Evolutionary conservation across 92 coral and sea anemone genomes (phyloP), one percentile per base, ranked within the genome.

Genomic region (Umimayanthus chanpuru): DNA sequence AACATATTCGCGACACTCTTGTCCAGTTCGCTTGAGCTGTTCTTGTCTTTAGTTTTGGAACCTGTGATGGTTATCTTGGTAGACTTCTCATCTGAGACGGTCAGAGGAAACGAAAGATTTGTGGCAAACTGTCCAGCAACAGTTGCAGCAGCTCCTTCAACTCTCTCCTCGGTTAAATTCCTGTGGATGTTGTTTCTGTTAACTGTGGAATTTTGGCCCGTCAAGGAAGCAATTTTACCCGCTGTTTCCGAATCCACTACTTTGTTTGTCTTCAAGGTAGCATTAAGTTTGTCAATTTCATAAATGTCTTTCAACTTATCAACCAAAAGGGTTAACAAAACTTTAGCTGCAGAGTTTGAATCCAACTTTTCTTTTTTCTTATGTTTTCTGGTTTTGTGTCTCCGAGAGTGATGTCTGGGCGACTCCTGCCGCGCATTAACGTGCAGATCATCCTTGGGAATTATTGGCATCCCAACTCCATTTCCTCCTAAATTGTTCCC

Each of bases 251-350:
- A 90, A 67, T 93, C 89, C 36, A 80, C 21, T 43, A 75, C 80
- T n/a, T 68, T 38, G 11, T 89, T 58, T 5, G 80, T 87, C 12
- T 25, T 81, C 11, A 66, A 94, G 26, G 78, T 71, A 64, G 87
- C 88, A 73, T 82, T 95, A 25, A 95, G 77, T 80, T 93, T 88
- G 67, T 93, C 98, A 79, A 95, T 90, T 77, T 95, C 96, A 82
- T 95, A 95, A 61, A 95, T 95, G 49, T 95, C 98, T 88, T 94
- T 93, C 85, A 95, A 81, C 71, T 95, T 95, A 82, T 95, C 98
- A 29, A 95, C 98, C 53, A 95, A 89, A 74, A 95, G 89, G 14
- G 92, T 89, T 77, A 95, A 15, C 28, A 95, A 90, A 11, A 95
- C 90, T 64, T 92, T 95, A 6, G 96, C 91, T 18, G 90, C 90